Evolutionary conservation across 2,888 invertebrate species (phyloP), one percentile per base, ranked within the genome.

Genomic region (Stenotaenia linearis): DNA sequence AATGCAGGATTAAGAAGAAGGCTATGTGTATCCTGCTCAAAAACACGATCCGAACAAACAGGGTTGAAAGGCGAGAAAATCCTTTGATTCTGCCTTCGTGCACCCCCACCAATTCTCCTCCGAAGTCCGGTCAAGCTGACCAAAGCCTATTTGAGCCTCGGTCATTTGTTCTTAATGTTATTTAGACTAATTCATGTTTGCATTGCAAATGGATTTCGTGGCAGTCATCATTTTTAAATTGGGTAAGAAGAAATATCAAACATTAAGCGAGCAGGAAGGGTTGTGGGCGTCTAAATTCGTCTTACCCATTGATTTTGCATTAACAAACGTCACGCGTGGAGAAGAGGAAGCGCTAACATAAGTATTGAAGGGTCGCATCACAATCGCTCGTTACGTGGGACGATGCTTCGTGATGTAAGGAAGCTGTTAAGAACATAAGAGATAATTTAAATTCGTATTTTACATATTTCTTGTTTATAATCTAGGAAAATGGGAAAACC

Each of bases 231-330:
- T 69, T 69, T 69, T 69, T 69, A 69, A 69, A 69, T 69, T 69
- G 69, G 28, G 12, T 50, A 50, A 50, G 50, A 69, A 69, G 69
- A 69, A 69, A 69, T 69, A 69, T 69, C 69, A 69, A 69, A 69
- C 69, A 69, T 69, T 69, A 69, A 69, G 25, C 28, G 50, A 69
- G 69, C 69, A 69, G 69, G 69, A n/a, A 69, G 69, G 21, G 37
- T 75, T 77, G 23, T 7, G 77, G 18, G 40, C 35, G 40, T 77
- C 77, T 77, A 45, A 77, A 77, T 77, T 77, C 77, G 45, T 69
- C 77, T 37, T 77, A 77, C 35, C 77, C 77, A 77, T 77, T 77
- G 77, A 77, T 77, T 77, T 77, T 77, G 45, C 77, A 77, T 77
- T 77, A 77, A 77, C 77, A 77, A 77, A 37, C 77, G 77, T 77